phyloP scores from a whole-genome alignment of 1,140 invertebrate genomes.

The Bombus fervidus region DNA sequence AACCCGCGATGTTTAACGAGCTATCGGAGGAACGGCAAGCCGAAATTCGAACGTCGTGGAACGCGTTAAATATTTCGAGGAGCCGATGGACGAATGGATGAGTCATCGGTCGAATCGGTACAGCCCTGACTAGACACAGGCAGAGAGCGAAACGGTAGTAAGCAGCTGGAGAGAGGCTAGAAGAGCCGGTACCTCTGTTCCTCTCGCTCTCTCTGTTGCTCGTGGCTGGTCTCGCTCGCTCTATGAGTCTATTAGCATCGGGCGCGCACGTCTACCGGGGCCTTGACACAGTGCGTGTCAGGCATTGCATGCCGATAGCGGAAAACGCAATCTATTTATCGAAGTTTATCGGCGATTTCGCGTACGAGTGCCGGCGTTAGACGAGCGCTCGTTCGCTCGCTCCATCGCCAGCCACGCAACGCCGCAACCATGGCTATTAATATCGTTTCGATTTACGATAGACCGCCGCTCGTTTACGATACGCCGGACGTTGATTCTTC shows the following conservation, averaged over 20 bases:
- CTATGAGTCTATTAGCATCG: slow-evolving; percentile 79
- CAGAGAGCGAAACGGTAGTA: slow-evolving; percentile 49
- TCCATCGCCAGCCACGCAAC: not conserved
- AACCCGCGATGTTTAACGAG: rapidly evolving
- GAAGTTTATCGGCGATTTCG: slow-evolving; percentile 78
- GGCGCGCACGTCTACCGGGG: slow-evolving; percentile 67
- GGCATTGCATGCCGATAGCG: slow-evolving; percentile 80
- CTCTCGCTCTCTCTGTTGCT: slow-evolving; percentile 32
- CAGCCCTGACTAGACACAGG: slow-evolving; percentile 32
- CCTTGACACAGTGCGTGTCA: slow-evolving; percentile 81
- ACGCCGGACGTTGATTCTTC: not conserved
- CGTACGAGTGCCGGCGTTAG: slow-evolving; percentile 28
- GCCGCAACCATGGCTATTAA: not conserved
- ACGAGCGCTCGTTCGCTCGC: not conserved
- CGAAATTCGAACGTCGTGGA: not conserved
- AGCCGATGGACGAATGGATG: not conserved
- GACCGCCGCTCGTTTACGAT: not conserved
- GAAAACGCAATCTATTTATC: slow-evolving; percentile 82
- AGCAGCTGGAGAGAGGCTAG: slow-evolving; percentile 29
- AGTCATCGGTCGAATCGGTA: slow-evolving; percentile 15
- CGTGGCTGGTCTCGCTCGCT: slow-evolving; percentile 16
- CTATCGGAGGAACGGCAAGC: rapidly evolving
- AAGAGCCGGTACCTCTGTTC: slow-evolving; percentile 21
- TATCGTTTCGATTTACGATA: slow-evolving; percentile 18
- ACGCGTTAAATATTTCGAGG: not conserved